Base-by-base conservation (phyloP, 2,113 vertebrate genomes). In the Stigmatopora nigra region DNA sequence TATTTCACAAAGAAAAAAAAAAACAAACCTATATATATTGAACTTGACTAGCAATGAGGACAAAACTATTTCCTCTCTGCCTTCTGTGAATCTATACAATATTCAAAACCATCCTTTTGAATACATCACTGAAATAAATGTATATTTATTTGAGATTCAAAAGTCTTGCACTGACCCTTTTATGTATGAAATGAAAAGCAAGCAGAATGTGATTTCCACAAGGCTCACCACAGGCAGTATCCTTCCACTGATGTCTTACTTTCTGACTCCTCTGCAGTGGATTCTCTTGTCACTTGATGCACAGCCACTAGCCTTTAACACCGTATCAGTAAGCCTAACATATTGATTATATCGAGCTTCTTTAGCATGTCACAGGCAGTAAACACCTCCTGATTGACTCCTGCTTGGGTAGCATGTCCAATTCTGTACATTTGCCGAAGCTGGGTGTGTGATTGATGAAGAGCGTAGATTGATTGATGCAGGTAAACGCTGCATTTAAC, bases 351-450 rank as follows among this genome's bases (percentile, higher is more conserved):
- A 88, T 89, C 70, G 88, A 89, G 19, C 88, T 52, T 72, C 46
- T 72, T 71, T 81, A 73, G 84, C 73, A 61, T 83, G 87, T 88
- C 86, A 75, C 67, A 70, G 69, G 64, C 76, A 63, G 81, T 85
- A 86, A 88, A 88, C 83, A 86, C 81, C 82, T 87, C 80, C 74
- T 87, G 83, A 89, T 85, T 85, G 88, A 89, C 87, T 89, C 78
- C 77, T 84, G 85, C 84, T 84, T 82, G 81, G 88, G 83, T 89
- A 81, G 82, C 85, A 78, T 89, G 86, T 87, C 88, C 78, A 70
- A 79, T 77, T 79, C 68, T 78, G 82, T 89, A 83, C 86, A 86
- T 89, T 83, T 88, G 85, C 81, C 82, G n/a, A 89, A 85, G 81
- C 77, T 65, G 77, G 52, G 62, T 71, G 65, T 63, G 78, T 67